These are phyloP conservation scores for Okapia johnstoni DNA, from an alignment of 2,113 vertebrate species.

Conservation along the genomic window DNA sequence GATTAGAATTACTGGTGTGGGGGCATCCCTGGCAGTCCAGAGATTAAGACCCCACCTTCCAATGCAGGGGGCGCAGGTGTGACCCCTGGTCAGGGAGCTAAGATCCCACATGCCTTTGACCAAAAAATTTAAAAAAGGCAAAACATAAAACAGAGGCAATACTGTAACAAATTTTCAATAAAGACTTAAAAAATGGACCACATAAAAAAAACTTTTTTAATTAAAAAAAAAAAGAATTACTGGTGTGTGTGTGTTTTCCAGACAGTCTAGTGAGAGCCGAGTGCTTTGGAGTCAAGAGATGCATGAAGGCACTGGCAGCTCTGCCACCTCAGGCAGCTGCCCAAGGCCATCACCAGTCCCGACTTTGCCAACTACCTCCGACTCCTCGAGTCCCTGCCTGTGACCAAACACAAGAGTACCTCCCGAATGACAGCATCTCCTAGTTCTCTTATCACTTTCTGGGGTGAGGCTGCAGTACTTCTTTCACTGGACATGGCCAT, in stretches of 20 bases:
- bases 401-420: neutral
- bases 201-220: neutral
- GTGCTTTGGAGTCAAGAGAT: neutral
- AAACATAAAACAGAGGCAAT: neutral
- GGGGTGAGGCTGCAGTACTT: neutral
- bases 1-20: neutral
- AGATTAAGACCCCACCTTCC: neutral
- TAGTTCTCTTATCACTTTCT: neutral
- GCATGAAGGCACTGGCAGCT: neutral
- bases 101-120: neutral
- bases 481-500: neutral
- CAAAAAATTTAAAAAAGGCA: neutral
- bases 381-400: neutral
- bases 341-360: neutral
- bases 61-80: neutral
- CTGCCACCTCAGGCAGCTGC: neutral
- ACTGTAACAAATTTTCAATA: neutral
- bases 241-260: neutral
- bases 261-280: neutral
- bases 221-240: neutral
- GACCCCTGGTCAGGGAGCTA: neutral
- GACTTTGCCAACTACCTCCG: neutral
- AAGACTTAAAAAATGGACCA: neutral
- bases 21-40: neutral
- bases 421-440: neutral